Evolutionary conservation across 2,113 vertebrate species (phyloP), one percentile per base, ranked within the genome.

Genomic region (Passer montanus): DNA sequence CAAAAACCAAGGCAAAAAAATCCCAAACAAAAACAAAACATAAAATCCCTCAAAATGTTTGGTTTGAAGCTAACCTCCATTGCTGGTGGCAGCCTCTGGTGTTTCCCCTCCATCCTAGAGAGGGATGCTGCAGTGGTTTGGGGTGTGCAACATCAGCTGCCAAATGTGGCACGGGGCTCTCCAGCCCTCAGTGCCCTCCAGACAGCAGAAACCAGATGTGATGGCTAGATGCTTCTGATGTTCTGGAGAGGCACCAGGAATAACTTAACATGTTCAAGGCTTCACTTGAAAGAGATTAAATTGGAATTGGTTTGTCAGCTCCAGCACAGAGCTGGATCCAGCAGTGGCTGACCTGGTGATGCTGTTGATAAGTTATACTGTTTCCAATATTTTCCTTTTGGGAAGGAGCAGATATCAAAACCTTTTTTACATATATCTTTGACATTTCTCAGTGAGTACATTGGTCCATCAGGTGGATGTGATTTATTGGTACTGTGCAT

Each of bases 291-390:
- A 68, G n/a, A 35, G 39, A 27, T 68, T 30, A n/a, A 7, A 0
- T 33, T 73, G 68, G 47, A 50, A 30, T 14, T 6, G 9, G 73
- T 76, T 73, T 73, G 31, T 46, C 22, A 43, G 30, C 35, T n/a
- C 9, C 55, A 58, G 41, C 0, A 2, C 0, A 2, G 70, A 80
- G 37, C 37, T 22, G 16, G 21, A 20, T 26, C 39, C 0, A 0
- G 23, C 0, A 1, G n/a, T 26, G 35, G 13, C 55, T 90, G 59
- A 70, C 33, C 39, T 78, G 62, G 28, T 16, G 35, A 9, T 62
- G 59, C 35, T 62, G 1, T 53, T 62, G 11, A 3, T 13, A 58
- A 26, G 2, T 0, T 1, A 0, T 2, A 2, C n/a, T 1, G 0
- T 31, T 74, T 37, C 52, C 44, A 46, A 0, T 56, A 6, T 39